Conservation (phyloP, 2,797 vertebrate species). For the Myotis myotis region DNA sequence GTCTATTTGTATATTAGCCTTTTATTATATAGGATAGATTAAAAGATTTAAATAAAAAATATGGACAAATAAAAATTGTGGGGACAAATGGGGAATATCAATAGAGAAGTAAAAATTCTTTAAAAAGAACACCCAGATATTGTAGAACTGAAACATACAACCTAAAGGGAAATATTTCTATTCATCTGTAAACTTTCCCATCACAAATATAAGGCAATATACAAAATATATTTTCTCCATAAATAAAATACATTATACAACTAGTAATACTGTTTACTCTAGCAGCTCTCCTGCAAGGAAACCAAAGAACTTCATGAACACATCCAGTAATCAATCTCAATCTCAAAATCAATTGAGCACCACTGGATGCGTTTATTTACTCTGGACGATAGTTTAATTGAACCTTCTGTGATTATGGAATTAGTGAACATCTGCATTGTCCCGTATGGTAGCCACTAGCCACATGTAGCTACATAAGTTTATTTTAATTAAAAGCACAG, state of each 20-base stretch:
- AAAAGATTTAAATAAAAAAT: neutral
- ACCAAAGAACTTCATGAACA: neutral
- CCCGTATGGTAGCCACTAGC: neutral
- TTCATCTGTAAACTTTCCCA: neutral
- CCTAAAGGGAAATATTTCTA: neutral
- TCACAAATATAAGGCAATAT: neutral
- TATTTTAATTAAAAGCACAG: neutral
- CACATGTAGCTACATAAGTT: too few relatives aligned
- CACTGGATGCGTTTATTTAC: neutral
- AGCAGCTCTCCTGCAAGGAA: neutral
- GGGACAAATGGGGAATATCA: neutral
- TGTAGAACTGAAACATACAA: neutral
- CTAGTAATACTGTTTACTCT: neutral
- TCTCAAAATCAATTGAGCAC: neutral
- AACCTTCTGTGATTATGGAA: neutral
- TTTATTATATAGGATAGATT: too few relatives aligned
- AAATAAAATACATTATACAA: neutral
- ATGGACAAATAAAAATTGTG: too few relatives aligned
- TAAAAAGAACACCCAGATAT: neutral
- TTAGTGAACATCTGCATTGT: accelerated
- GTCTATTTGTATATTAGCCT: too few relatives aligned
- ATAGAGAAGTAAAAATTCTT: neutral
- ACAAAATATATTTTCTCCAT: neutral
- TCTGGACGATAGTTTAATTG: neutral
- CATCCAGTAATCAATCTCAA: too few relatives aligned